A percentile compares a stretch with the other conserved stretches of the same genome.
phyloP scores from a whole-genome alignment of 2,888 invertebrate genomes.

The Metopia argyrocephala region DNA sequence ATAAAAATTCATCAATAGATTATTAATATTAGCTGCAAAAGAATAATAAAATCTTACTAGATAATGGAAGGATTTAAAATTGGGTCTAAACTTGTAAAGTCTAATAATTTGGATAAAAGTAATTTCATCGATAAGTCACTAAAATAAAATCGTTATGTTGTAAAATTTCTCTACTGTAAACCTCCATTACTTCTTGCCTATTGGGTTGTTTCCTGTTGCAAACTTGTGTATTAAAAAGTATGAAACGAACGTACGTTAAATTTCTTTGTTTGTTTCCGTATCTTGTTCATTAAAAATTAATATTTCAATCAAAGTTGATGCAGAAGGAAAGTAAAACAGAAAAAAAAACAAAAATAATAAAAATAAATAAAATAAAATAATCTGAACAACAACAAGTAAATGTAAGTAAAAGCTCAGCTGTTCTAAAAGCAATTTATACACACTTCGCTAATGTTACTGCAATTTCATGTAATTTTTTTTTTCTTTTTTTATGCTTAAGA shows the following conservation, averaged over 20 bases:
- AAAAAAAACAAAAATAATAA: constrained; percentile 2
- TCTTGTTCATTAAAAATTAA: constrained; percentile 67
- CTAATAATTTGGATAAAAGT: no score
- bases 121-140: no score
- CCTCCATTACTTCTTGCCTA: not conserved
- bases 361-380: constrained; percentile 16
- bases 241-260: constrained; percentile 26
- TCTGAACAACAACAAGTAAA: not conserved
- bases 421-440: constrained; percentile 64
- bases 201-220: constrained; percentile 13
- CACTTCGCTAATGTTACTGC: constrained; percentile 51
- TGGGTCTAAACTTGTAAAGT: no score
- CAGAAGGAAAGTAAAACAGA: constrained; percentile 25
- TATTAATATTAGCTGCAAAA: no score
- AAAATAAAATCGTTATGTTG: no score
- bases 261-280: constrained; percentile 63
- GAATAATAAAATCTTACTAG: no score
- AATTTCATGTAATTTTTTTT: constrained; percentile 39
- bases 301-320: constrained; percentile 67
- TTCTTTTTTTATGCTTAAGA: not conserved
- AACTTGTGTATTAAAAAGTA: constrained; percentile 36
- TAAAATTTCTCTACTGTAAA: not conserved
- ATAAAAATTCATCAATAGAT: no score
- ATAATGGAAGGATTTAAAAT: no score
- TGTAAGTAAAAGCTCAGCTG: constrained; percentile 59